Evolutionary conservation across 2,888 invertebrate genomes (phyloP).

Genomic region (Zhengitettix transpicula): DNA sequence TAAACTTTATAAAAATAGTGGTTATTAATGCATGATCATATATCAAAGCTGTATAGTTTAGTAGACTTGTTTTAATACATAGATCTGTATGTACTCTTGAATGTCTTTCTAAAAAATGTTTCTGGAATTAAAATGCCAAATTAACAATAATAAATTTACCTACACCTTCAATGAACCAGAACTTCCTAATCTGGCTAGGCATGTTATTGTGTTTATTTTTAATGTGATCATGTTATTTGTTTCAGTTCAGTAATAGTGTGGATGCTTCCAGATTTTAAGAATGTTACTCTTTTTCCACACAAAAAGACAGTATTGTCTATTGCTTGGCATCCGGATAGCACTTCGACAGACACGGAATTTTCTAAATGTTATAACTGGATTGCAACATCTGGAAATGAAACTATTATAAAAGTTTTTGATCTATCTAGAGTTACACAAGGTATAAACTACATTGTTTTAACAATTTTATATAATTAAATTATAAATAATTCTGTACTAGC

Average conservation of each 20-base stretch:
- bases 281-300: slow-evolving; percentile 25
- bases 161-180: no score
- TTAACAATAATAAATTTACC: no score
- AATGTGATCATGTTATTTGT: neutral
- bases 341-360: slow-evolving; percentile 32
- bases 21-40: no score
- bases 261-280: slow-evolving; percentile 18
- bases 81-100: no score
- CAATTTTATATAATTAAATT: neutral
- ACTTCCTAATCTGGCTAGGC: neutral
- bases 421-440: slow-evolving; percentile 12
- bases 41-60: no score
- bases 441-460: neutral
- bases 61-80: no score
- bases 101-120: no score
- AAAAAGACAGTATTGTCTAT: slow-evolving; percentile 47
- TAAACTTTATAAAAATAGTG: no score
- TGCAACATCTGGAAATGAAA: slow-evolving; percentile 38
- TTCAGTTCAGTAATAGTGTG: slow-evolving; percentile 15
- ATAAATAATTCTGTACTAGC: neutral
- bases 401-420: slow-evolving; percentile 34
- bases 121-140: no score
- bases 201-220: neutral
- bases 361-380: slow-evolving; percentile 44
- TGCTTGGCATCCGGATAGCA: slow-evolving; percentile 56